Evolutionary conservation across 1,140 invertebrate species (phyloP).

Genomic region (Aphelinus atriplicis): DNA sequence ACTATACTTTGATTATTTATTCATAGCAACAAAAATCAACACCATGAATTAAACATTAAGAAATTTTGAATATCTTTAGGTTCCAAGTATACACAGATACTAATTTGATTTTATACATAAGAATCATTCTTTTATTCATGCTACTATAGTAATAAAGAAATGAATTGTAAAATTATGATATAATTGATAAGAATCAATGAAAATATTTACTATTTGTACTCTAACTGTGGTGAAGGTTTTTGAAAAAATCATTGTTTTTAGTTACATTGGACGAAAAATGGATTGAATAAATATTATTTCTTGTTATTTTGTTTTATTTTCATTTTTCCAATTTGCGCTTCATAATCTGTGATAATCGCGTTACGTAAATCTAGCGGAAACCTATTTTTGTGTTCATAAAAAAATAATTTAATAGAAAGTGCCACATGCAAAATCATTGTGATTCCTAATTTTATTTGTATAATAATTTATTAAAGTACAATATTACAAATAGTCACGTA

Average conservation of each 20-base stretch:
- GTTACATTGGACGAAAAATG: slow-evolving; percentile 28
- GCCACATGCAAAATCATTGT: slow-evolving; percentile 7
- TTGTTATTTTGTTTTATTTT: slow-evolving; percentile 34
- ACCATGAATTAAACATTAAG: slow-evolving; percentile 12
- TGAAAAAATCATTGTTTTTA: slow-evolving; percentile 31
- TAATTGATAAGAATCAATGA: slow-evolving; percentile 7
- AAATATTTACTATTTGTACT: slow-evolving; percentile 18
- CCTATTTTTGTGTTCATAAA: slow-evolving; percentile 29
- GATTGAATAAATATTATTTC: slow-evolving; percentile 38
- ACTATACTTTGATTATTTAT: slow-evolving; percentile 34
- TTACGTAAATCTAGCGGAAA: slow-evolving; percentile 31
- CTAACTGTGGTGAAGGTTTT: slow-evolving; percentile 35
- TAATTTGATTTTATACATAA: slow-evolving; percentile 11
- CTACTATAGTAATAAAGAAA: not conserved
- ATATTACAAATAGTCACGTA: slow-evolving; percentile 26
- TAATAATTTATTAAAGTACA: slow-evolving; percentile 36
- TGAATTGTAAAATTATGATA: slow-evolving; percentile 26
- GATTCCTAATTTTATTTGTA: slow-evolving; percentile 29
- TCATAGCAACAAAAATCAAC: slow-evolving; percentile 16
- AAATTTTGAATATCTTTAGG: slow-evolving; percentile 1
- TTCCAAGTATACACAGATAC: slow-evolving; percentile 4
- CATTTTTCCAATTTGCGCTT: slow-evolving; percentile 23
- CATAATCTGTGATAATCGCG: slow-evolving; percentile 9
- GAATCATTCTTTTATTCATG: slow-evolving; percentile 9
- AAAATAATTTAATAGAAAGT: slow-evolving; percentile 8